Evolutionary conservation across 2,888 invertebrate genomes (phyloP).

Genomic region (Cartodere bifasciata): DNA sequence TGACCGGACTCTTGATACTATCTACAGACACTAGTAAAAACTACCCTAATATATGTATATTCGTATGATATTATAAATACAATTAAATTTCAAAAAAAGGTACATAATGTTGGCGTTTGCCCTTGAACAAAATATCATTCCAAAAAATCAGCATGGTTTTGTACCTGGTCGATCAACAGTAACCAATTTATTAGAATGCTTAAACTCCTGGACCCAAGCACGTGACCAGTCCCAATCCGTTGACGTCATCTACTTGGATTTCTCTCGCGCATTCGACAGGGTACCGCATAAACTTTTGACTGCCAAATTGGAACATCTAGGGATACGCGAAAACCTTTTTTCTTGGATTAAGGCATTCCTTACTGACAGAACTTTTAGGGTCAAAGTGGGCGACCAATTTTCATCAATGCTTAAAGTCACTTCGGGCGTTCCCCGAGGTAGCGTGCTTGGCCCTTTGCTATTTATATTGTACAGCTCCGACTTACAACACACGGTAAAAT

Average conservation of each 20-base stretch:
- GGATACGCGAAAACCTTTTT: background rate
- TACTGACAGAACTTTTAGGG: slow-evolving; percentile 5
- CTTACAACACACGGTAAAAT: too few species aligned
- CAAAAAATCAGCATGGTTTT: too few species aligned
- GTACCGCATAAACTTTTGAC: background rate
- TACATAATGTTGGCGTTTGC: too few species aligned
- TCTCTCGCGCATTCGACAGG: background rate
- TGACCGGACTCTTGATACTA: too few species aligned
- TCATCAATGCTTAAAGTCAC: slow-evolving; percentile 4
- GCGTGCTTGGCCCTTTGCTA: slow-evolving; percentile 3
- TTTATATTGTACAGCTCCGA: too few species aligned
- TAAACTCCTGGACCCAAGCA: background rate
- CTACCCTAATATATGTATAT: too few species aligned
- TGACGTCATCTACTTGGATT: background rate
- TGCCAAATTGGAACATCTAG: background rate
- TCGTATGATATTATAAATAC: too few species aligned
- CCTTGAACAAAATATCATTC: too few species aligned
- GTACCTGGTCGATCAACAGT: too few species aligned
- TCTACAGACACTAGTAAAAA: too few species aligned
- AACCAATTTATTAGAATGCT: background rate
- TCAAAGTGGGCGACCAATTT: slow-evolving; percentile 5
- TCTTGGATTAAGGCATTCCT: background rate
- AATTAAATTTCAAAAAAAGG: too few species aligned
- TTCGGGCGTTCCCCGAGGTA: slow-evolving; percentile 4
- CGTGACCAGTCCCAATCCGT: background rate